Base-by-base conservation (phyloP, 2,797 vertebrate species). In the Mionectes olivaceus region DNA sequence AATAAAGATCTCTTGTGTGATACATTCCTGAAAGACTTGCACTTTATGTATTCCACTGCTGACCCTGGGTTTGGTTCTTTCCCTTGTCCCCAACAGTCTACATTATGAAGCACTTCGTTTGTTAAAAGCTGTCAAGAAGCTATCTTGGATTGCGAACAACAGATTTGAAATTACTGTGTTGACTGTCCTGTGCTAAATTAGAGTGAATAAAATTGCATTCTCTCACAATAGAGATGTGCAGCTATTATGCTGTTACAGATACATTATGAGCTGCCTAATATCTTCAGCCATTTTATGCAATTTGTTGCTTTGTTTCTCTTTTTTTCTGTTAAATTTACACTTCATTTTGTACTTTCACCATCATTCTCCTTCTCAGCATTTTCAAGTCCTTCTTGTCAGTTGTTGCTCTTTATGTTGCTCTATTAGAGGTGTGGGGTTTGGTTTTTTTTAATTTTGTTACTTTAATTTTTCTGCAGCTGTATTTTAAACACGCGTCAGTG, bases 131-230 rank as follows among this genome's bases (percentile, higher is more conserved):
- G 92, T 96, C 87, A 94, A 87, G 56, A 81, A 73, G 68, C 80
- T 91, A 24, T 69, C 81, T 83, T 78, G 81, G 60, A 88, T 65
- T 85, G 18, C 0, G 10, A 96, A 92, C 53, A 90, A 80, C 60
- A 59, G 89, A 83, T 90, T 83, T 89, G n/a, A 94, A 95, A 86
- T 91, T 16, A 60, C 78, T 84, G 19, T 71, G 60, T 78, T 95
- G 95, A 91, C 79, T 90, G 70, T 94, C 90, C 83, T 95, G 78
- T 60, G 37, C 79, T 94, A 91, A 95, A 96, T 93, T 87, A 83
- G 87, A 91, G 30, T 86, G 89, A 90, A 89, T 95, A 94, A 94
- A 97, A 96, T 75, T 76, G 56, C 77, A 47, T 87, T 89, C 43
- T 8, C 5, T 88, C 94, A 86, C 87, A 94, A 77, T 41, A 93